phyloP scores from a whole-genome alignment of 2,113 vertebrate genomes.

The Tragelaphus strepsiceros region DNA sequence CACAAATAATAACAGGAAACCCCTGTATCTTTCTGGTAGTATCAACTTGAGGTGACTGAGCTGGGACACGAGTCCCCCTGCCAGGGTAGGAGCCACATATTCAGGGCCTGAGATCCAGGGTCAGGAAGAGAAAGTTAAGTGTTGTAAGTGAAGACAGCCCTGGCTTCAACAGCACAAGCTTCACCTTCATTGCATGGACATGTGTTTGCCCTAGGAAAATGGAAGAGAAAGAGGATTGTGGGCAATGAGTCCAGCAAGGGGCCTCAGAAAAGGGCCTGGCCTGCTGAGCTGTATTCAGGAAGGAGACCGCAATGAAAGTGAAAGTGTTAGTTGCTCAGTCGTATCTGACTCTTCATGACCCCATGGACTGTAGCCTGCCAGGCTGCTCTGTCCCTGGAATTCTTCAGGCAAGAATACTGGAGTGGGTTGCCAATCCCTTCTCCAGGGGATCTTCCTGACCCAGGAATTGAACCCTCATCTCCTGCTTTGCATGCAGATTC shows the following conservation, averaged over 20 bases:
- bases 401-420: not conserved
- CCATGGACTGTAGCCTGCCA: not conserved
- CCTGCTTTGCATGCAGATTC: not conserved
- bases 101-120: not conserved
- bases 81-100: not conserved
- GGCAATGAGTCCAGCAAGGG: not conserved
- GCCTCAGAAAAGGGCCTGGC: not conserved
- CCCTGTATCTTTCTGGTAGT: not conserved
- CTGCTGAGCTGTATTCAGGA: not conserved
- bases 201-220: not conserved
- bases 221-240: not conserved
- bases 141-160: not conserved
- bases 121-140: not conserved
- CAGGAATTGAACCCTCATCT: not conserved
- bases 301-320: not conserved
- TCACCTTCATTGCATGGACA: not conserved
- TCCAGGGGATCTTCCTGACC: not conserved
- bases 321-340: not conserved
- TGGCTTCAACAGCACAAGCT: not conserved
- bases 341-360: not conserved
- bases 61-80: not conserved
- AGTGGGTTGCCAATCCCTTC: not conserved
- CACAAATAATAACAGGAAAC: not conserved
- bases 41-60: not conserved
- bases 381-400: not conserved